A percentile compares a stretch with the other conserved stretches of the same genome.
Evolutionary conservation across 2,888 invertebrate species (phyloP).

Genomic region (Priocnemis perturbator): DNA sequence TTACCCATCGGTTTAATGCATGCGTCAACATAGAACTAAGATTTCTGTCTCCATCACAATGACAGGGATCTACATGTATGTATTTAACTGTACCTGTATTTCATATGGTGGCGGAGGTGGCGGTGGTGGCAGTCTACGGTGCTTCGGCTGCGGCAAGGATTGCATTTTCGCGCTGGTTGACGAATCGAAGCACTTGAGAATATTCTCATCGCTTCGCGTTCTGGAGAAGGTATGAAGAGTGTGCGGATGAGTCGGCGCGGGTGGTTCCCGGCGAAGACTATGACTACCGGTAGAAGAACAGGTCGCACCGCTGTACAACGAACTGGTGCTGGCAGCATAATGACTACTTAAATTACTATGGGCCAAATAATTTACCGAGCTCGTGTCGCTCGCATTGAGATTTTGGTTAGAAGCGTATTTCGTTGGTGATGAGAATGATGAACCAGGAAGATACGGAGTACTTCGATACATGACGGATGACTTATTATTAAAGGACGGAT

Average conservation of each 20-base stretch:
- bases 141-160: slow-evolving; percentile 74
- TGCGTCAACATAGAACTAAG: too few relatives aligned
- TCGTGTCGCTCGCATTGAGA: slow-evolving; percentile 74
- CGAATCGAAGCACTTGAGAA: slow-evolving; percentile 82
- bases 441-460: slow-evolving; percentile 85
- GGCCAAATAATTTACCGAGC: slow-evolving; percentile 61
- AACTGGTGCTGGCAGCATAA: slow-evolving; percentile 74
- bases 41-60: too few relatives aligned
- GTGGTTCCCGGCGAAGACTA: slow-evolving; percentile 72
- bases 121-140: slow-evolving; percentile 77
- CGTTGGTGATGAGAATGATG: slow-evolving; percentile 81
- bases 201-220: slow-evolving; percentile 89
- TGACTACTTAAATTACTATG: slow-evolving; percentile 70
- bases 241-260: slow-evolving; percentile 67
- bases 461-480: slow-evolving; percentile 87
- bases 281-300: slow-evolving; percentile 75
- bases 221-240: slow-evolving; percentile 74
- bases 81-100: slow-evolving; percentile 64
- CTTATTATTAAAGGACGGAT: slow-evolving; percentile 77
- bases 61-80: too few relatives aligned
- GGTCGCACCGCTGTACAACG: slow-evolving; percentile 75
- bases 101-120: slow-evolving; percentile 79
- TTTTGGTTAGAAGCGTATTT: slow-evolving; percentile 89
- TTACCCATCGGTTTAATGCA: neutral
- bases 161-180: slow-evolving; percentile 57